Evolutionary conservation across 2,888 invertebrate genomes (phyloP), one percentile per base, ranked within the genome.

Genomic region (Plagodis pulveraria): DNA sequence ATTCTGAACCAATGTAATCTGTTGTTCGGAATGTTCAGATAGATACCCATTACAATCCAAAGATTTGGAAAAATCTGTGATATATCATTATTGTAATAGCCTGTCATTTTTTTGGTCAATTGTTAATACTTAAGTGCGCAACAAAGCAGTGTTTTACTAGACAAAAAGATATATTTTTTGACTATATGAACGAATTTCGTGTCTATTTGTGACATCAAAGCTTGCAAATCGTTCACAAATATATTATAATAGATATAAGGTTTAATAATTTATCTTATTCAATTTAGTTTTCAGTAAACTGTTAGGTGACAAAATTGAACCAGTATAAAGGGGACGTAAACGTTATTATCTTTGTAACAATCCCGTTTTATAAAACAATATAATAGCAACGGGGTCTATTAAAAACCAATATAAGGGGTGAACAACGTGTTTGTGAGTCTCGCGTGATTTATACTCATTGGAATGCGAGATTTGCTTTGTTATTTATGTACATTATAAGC

Each of bases 81-180:
- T 93, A 93, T 91, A 88, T 86, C 89, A 89, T 74, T 44, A 44
- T 35, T 80, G 77, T 84, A 89, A 83, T 87, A 89, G 86, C 87
- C 91, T 90, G 86, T 90, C 91, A 85, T 91, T 93, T 87, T 87
- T 90, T 91, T 93, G 84, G 93, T 93, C 93, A 93, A 93, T 93
- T 93, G 91, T 91, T 90, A 87, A 86, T 87, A 81, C 88, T 87
- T 89, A 89, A 86, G 82, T 81, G 80, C 88, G 86, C 87, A 86
- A 60, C 74, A 73, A 70, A 86, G 82, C 80, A 55, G 84, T 89
- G 89, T 85, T 84, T 80, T 81, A 66, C 81, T 87, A 89, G 86
- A 91, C 91, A 87, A 91, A 89, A 89, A 67, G 58, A 89, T 93
- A 93, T 93, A 93, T 93, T 93, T 93, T 93, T 93, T 92, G 92